Conservation (phyloP, 2,888 invertebrate species). For the Drosophila eohydei region DNA sequence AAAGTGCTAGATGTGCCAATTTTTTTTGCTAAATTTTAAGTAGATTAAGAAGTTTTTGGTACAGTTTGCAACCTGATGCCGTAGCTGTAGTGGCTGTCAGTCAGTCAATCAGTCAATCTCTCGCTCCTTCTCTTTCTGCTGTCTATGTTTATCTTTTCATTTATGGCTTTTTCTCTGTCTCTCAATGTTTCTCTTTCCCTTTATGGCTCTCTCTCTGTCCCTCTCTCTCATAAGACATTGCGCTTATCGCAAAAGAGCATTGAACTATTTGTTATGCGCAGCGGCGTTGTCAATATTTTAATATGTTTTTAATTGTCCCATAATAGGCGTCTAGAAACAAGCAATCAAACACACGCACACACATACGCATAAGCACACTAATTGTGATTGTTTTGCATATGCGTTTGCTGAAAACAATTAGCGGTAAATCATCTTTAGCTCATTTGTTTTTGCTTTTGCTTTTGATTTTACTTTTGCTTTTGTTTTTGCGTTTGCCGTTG, state of each 20-base stretch:
- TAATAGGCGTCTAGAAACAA: slow-evolving; percentile 4
- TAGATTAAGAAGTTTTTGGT: too few relatives aligned
- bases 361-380: slow-evolving; percentile 13
- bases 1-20: neutral
- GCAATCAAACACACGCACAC: slow-evolving; percentile 2
- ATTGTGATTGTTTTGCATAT: slow-evolving; percentile 44
- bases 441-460: slow-evolving; percentile 12
- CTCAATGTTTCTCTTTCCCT: neutral
- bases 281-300: slow-evolving; percentile 7
- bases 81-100: too few relatives aligned
- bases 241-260: slow-evolving; percentile 1
- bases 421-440: slow-evolving; percentile 1
- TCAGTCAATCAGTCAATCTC: neutral
- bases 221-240: neutral
- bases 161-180: neutral
- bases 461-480: neutral
- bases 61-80: too few relatives aligned
- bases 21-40: neutral
- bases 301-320: slow-evolving; percentile 46
- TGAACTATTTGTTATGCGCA: neutral
- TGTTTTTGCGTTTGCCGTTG: neutral
- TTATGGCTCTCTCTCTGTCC: neutral
- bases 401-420: slow-evolving; percentile 1
- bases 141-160: too few relatives aligned
- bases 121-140: too few relatives aligned